Conservation (phyloP, 2,797 vertebrate species). For the Helicolenus hilgendorfi region DNA sequence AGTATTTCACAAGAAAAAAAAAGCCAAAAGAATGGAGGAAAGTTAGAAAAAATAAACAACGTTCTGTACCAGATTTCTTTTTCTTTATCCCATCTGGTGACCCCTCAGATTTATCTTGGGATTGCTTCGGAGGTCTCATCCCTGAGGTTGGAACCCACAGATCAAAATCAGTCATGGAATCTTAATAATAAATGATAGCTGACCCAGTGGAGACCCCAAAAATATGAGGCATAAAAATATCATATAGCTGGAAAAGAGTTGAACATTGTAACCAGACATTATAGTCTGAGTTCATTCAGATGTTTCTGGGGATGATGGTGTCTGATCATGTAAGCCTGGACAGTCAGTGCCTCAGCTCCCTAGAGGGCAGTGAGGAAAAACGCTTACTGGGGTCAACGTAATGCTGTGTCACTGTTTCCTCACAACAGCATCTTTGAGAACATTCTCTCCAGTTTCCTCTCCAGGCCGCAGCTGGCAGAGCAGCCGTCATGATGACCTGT, state of each 20-base stretch:
- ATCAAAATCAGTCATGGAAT: conserved; percentile 13
- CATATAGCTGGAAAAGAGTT: background rate
- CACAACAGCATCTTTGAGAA: conserved; percentile 43
- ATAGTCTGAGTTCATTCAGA: conserved; percentile 39
- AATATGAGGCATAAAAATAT: background rate
- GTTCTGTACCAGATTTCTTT: background rate
- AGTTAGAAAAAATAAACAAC: background rate
- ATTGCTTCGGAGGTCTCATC: background rate
- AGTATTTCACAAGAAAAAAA: background rate
- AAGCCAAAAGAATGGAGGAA: background rate
- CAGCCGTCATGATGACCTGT: conserved; percentile 54
- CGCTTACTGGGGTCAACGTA: conserved; percentile 23
- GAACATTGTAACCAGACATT: background rate
- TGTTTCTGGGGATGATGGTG: conserved; percentile 47
- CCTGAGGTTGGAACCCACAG: background rate
- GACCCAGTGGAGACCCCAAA: background rate
- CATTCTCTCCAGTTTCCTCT: conserved; percentile 47
- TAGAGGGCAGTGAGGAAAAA: conserved; percentile 42
- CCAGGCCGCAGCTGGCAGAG: conserved; percentile 61
- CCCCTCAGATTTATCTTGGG: background rate
- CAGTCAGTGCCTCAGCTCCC: conserved; percentile 10
- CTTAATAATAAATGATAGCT: background rate
- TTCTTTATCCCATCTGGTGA: background rate
- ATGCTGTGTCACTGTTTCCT: conserved; percentile 73
- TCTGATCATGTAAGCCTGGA: conserved; percentile 2